Evolutionary conservation across 1,140 invertebrate species (phyloP).

Genomic region (Caenorhabditis briggsae): DNA sequence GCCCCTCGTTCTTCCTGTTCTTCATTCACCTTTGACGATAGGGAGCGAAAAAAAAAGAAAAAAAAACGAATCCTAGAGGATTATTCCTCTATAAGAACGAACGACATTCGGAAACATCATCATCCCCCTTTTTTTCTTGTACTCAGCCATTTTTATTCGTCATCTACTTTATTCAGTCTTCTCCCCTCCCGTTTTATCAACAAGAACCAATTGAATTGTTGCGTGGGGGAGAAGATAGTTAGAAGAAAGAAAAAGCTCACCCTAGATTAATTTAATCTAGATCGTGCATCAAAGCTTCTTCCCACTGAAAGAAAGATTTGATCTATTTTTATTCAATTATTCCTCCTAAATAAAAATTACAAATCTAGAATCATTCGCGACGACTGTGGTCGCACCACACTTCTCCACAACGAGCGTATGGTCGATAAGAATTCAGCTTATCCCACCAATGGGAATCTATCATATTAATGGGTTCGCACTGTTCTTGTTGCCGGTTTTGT

Average conservation of each 20-base stretch:
- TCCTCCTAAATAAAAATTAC: neutral
- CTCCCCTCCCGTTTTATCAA: neutral
- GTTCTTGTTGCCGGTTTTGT: constrained; percentile 69
- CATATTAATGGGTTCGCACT: constrained; percentile 68
- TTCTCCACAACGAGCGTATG: constrained; percentile 45
- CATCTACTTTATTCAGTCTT: neutral
- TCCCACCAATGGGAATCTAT: constrained; percentile 44
- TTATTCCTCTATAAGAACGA: constrained; percentile 32
- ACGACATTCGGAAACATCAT: constrained; percentile 48
- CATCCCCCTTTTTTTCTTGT: neutral
- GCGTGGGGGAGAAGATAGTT: neutral
- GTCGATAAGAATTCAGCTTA: constrained; percentile 43
- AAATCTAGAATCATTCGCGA: constrained; percentile 42
- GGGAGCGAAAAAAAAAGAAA: neutral
- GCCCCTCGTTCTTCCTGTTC: constrained; percentile 5
- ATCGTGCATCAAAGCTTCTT: constrained; percentile 14
- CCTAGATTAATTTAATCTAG: constrained; percentile 49
- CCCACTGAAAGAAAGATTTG: neutral
- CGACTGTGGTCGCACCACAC: constrained; percentile 14
- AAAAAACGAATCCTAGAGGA: constrained; percentile 22
- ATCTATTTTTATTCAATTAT: constrained; percentile 35
- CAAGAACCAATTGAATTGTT: constrained; percentile 21
- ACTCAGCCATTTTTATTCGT: no score
- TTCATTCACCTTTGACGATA: constrained; percentile 34
- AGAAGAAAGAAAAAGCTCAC: constrained; percentile 10